These are phyloP conservation scores for Gisinianus flammeolus DNA, from an alignment of 2,888 invertebrate genomes.

Conservation along the genomic window DNA sequence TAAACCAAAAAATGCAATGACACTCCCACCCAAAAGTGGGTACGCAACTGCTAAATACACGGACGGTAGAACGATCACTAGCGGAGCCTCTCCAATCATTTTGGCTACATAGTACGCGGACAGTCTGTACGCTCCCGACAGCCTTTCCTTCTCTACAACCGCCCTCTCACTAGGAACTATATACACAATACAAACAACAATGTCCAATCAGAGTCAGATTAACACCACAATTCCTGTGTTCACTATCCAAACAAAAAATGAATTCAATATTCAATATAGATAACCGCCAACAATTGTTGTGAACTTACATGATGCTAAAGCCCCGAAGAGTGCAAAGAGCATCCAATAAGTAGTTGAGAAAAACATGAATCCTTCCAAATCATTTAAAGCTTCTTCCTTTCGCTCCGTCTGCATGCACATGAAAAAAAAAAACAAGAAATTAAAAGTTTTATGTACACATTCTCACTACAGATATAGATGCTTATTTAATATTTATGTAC, in stretches of 20 bases:
- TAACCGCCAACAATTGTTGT: too few relatives aligned
- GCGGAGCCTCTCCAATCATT: constrained; percentile 79
- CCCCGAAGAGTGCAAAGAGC: constrained; percentile 78
- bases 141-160: constrained; percentile 79
- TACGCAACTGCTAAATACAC: constrained; percentile 78
- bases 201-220: background rate
- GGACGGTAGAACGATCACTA: constrained; percentile 76
- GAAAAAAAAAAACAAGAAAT: background rate
- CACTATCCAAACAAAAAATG: too few relatives aligned
- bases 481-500: too few relatives aligned
- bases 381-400: constrained; percentile 75
- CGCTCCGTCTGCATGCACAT: constrained; percentile 68
- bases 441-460: too few relatives aligned
- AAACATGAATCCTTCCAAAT: constrained; percentile 84
- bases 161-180: constrained; percentile 79
- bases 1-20: constrained; percentile 71
- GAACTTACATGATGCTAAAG: constrained; percentile 78
- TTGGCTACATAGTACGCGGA: constrained; percentile 77
- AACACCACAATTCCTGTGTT: background rate
- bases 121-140: constrained; percentile 77
- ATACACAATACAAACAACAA: constrained; percentile 51
- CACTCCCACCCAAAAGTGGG: constrained; percentile 74
- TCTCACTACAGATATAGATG: too few relatives aligned
- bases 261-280: too few relatives aligned
- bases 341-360: constrained; percentile 84